Base-by-base conservation (phyloP, 2,888 invertebrate genomes). In the Priocnemis perturbator region DNA sequence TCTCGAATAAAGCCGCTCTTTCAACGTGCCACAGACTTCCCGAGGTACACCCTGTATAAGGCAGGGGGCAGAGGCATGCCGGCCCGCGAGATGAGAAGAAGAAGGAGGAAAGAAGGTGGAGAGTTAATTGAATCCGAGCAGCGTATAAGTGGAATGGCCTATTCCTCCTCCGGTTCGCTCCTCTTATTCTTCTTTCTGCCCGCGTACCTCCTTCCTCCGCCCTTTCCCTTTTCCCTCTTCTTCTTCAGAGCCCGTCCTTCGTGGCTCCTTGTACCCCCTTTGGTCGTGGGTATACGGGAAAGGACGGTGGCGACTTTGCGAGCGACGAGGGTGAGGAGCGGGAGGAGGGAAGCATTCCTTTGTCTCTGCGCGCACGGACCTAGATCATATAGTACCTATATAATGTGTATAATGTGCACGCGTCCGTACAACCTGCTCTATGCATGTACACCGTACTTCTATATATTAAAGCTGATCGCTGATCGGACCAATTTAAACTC, bases 121-220 rank as follows among this genome's bases (percentile, higher is more conserved):
- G 85, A 86, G 87, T 87, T 88, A 88, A 88, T 88, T 88, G 88
- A 88, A 88, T 88, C 87, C 87, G 87, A 88, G 87, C 86, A 88
- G 87, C 86, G 88, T 88, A 88, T 88, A 88, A 88, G 88, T 88
- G 87, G 88, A 88, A 88, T 88, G 84, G 87, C 85, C 87, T 88
- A 87, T 88, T 86, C 85, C 85, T 86, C 83, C 83, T 83, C 79
- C 79, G 81, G 82, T 82, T 83, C 82, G 82, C 84, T 85, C 80
- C 81, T 85, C 83, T 86, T 86, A 83, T 85, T 87, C 85, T 84
- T 86, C 85, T 86, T 86, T 86, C 85, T 83, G 83, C 80, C 82
- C 81, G 83, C 81, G 78, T 81, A 71, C 78, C 69, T 74, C 64
- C 67, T 69, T 60, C 71, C 63, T 71, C 72, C 64, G 55, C 64